Evolutionary conservation across 1,140 invertebrate genomes (phyloP).

Genomic region (Tyrophagus putrescentiae): DNA sequence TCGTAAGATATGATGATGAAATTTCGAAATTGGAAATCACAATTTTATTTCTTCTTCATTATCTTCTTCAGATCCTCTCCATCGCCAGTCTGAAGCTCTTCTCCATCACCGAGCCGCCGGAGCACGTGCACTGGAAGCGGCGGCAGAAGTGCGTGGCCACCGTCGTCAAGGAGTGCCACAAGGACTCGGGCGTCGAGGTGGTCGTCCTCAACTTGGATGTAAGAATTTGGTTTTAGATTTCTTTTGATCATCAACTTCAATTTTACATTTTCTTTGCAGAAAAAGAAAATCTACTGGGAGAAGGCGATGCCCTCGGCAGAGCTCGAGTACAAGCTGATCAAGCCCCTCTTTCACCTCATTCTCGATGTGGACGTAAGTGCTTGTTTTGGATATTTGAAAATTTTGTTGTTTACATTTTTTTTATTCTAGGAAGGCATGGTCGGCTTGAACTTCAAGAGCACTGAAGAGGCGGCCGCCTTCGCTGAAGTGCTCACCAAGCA

Average conservation of each 20-base stretch:
- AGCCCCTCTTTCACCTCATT: neutral
- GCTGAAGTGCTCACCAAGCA: neutral
- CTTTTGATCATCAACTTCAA: too few species aligned
- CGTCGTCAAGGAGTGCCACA: slow-evolving; percentile 31
- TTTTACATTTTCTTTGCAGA: too few species aligned
- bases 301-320: neutral
- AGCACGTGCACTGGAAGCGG: slow-evolving; percentile 22
- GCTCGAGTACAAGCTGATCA: neutral
- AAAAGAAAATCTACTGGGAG: neutral
- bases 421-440: neutral
- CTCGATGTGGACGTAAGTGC: neutral
- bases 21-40: too few species aligned
- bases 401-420: neutral
- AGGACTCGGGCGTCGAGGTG: too few species aligned
- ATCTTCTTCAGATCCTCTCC: too few species aligned
- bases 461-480: neutral
- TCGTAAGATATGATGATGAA: too few species aligned
- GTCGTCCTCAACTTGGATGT: too few species aligned
- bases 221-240: too few species aligned
- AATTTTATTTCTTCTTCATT: too few species aligned
- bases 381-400: neutral
- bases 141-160: neutral
- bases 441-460: neutral
- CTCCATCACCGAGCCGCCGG: too few species aligned
- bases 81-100: too few species aligned